Evolutionary conservation across 2,113 vertebrate genomes (phyloP), one percentile per base, ranked within the genome.

Genomic region (Ptychochromis oligacanthus): DNA sequence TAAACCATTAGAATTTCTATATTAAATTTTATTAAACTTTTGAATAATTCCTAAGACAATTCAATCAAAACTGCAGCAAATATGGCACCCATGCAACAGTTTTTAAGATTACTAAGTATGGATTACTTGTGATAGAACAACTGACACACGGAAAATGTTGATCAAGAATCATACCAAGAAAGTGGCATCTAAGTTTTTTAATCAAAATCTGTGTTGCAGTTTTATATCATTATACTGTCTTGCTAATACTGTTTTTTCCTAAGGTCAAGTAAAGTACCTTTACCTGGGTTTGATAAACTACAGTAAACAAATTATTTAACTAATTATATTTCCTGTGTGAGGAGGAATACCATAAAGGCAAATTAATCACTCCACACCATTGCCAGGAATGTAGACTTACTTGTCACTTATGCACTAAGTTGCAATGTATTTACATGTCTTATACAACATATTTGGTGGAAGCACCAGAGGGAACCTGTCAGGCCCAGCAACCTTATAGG

Each of bases 371-470:
- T 24, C 28, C 40, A 72, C 20, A 56, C 13, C 22, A 43, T 10
- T 8, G 11, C 15, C 58, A 11, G 24, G 43, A 70, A 31, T 11
- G 75, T 13, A 52, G 43, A 59, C 17, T 15, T 54, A 70, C 43
- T 70, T 31, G 43, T 31, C 1, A 70, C 17, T 72, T 34, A 18
- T 15, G 61, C 22, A 0, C 74, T 20, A 22, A 64, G 60, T 70
- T 20, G 28, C 65, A 61, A 26, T 70, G 72, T 40, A 79, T 49
- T 75, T 14, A 15, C 46, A 75, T 54, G 34, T 70, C 38, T 28
- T 59, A 60, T 72, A 62, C 55, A 80, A 80, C 79, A 83, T 88
- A 87, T 80, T 62, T 91, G 74, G 76, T 77, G 59, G 55, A 55
- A 85, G 78, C 43, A 76, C 34, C 22, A 26, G 60, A 36, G n/a